Base-by-base conservation (phyloP, 1,140 invertebrate genomes). In the Lutraria rhynchaena region DNA sequence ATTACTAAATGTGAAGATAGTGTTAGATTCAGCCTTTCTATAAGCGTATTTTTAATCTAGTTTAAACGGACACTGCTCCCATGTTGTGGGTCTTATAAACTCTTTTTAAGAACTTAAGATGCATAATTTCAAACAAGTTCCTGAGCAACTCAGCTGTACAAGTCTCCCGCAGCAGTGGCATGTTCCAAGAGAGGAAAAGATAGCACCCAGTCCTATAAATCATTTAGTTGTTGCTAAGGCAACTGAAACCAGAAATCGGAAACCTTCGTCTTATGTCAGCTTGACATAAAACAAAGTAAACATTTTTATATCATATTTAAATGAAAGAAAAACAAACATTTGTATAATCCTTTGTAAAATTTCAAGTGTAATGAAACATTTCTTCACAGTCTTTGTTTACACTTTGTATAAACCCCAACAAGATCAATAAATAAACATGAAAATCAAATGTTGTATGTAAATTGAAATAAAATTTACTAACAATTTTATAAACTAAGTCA, bases 81-180 rank as follows among this genome's bases (percentile, higher is more conserved):
- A 82, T 49, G 67, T 78, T 22, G 51, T 78, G 31, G 83, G 71
- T 2, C 53, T 85, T 11, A 0, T 84, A 0, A 84, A 84, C 31
- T 57, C 55, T 3, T 27, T 83, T 4, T 61, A 83, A 44, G 80
- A 75, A 3, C 80, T 85, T 9, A 83, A 80, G 46, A 55, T 83
- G 1, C 81, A 75, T 27, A 83, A 83, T 53, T 80, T 75, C 35
- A 53, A 31, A 0, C 22, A 49, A 51, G 75, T 83, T 1, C 81
- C 76, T 49, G 83, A 82, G 15, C 60, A 84, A 29, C 71, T 65
- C 19, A 84, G 83, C 33, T 76, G 70, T 55, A 83, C 81, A 49
- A 83, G 81, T 44, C 35, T 85, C 1, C 84, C 74, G 13, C 84
- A 83, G 41, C 75, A 75, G 29, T 83, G 84, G 63, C 80, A 85